Conservation (phyloP, 2,113 vertebrate genomes). For the Romanogobio albipinnatus region DNA sequence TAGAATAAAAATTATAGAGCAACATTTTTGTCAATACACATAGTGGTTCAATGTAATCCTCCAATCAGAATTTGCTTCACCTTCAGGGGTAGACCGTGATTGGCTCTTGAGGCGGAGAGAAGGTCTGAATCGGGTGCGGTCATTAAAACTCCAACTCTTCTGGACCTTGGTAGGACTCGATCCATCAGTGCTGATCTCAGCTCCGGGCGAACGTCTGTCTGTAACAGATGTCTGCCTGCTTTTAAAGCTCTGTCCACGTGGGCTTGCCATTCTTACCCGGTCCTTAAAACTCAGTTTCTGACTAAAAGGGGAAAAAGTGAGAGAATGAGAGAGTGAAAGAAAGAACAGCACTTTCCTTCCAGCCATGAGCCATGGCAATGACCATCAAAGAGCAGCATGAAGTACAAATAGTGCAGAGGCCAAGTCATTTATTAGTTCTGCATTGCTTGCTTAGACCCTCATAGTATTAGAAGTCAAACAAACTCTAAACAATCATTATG, state of each 20-base stretch:
- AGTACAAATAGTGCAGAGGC: not conserved
- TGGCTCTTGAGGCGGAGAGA: constrained; percentile 94
- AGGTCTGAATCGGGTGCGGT: constrained; percentile 92
- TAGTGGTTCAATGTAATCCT: not conserved
- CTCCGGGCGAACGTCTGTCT: constrained; percentile 87
- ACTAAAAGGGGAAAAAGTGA: constrained; percentile 68
- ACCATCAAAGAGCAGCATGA: not conserved
- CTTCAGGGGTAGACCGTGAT: constrained; percentile 86
- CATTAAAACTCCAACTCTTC: constrained; percentile 99
- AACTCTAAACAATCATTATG: constrained; percentile 15
- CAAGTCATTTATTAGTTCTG: not conserved
- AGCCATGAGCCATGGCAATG: not conserved
- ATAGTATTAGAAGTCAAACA: not conserved
- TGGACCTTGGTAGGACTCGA: constrained; percentile 94
- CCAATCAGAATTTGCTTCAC: constrained; percentile 68
- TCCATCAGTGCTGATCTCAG: constrained; percentile 83
- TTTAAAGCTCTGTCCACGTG: constrained; percentile 93
- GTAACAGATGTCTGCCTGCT: constrained; percentile 86
- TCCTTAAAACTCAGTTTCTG: constrained; percentile 97
- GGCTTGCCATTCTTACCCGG: constrained; percentile 93
- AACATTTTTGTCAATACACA: not conserved
- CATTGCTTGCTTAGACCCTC: not conserved
- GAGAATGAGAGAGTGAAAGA: constrained; percentile 15
- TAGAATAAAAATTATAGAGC: not conserved
- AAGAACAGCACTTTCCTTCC: constrained; percentile 12